Conservation (phyloP, 1,140 invertebrate species). For the Aphelenchoides fujianensis region DNA sequence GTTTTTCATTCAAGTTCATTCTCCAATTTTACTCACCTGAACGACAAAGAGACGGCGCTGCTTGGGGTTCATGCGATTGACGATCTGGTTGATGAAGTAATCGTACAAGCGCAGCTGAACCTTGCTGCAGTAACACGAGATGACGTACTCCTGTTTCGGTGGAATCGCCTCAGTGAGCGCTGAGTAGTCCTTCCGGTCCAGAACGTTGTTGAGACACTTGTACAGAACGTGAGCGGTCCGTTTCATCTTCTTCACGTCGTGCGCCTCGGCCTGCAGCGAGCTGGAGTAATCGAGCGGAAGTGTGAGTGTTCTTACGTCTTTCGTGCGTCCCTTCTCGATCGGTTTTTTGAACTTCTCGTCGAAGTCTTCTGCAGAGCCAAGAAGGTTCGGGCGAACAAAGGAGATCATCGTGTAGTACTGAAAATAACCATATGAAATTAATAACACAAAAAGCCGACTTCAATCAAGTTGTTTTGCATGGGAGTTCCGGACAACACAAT, state of each 20-base stretch:
- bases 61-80: too few species aligned
- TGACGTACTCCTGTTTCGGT: conserved; percentile 89
- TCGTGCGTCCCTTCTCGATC: conserved; percentile 47
- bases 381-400: conserved; percentile 66
- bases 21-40: too few species aligned
- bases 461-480: conserved; percentile 66
- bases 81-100: conserved; percentile 36
- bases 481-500: conserved; percentile 66
- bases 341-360: conserved; percentile 84
- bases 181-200: conserved; percentile 78
- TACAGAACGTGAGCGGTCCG: too few species aligned
- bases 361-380: too few species aligned
- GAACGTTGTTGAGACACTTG: conserved; percentile 60
- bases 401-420: conserved; percentile 66
- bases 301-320: conserved; percentile 50
- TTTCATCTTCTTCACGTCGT: too few species aligned
- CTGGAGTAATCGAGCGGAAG: too few species aligned
- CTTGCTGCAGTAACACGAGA: conserved; percentile 78
- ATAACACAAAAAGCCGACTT: too few species aligned
- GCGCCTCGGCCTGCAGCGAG: too few species aligned
- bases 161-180: conserved; percentile 86
- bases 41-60: too few species aligned
- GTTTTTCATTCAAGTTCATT: not conserved
- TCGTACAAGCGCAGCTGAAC: conserved; percentile 82
- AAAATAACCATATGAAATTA: conserved; percentile 67